Percentiles rank a stretch among this genome's conserved stretches.
These are phyloP conservation scores for Ecliptopera silaceata DNA, from an alignment of 2,888 invertebrate species.

Conservation along the genomic window DNA sequence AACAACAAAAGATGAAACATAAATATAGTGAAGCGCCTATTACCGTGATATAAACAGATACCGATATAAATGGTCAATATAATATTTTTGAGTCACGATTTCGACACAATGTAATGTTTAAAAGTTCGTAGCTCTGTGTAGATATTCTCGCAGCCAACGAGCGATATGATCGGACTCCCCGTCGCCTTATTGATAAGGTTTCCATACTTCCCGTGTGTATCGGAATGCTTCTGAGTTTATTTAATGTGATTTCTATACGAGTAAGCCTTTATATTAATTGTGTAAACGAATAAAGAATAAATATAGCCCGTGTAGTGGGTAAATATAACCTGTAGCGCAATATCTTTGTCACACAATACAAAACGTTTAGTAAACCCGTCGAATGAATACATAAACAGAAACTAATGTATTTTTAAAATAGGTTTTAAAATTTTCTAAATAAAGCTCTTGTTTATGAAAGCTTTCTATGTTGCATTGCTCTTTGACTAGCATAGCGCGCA, in stretches of 20 bases:
- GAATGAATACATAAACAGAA: not conserved
- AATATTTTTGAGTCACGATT: slow-evolving; percentile 61
- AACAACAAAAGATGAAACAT: slow-evolving; percentile 33
- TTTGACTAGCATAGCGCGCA: slow-evolving; percentile 5
- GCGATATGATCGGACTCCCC: slow-evolving; percentile 79
- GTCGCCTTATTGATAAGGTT: slow-evolving; percentile 80
- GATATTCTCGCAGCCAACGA: slow-evolving; percentile 62
- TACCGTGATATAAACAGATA: slow-evolving; percentile 46
- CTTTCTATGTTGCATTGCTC: not conserved
- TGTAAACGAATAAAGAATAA: slow-evolving; percentile 27
- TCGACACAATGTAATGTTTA: slow-evolving; percentile 63
- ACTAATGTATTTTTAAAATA: too few species aligned
- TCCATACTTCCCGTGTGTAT: slow-evolving; percentile 78
- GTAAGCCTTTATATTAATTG: slow-evolving; percentile 46
- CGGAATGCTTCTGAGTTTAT: slow-evolving; percentile 77
- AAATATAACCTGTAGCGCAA: not conserved
- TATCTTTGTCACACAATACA: slow-evolving; percentile 17
- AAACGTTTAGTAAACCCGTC: not conserved
- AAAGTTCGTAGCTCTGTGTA: slow-evolving; percentile 64
- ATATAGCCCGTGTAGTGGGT: slow-evolving; percentile 2
- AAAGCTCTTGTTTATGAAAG: not conserved
- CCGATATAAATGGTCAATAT: slow-evolving; percentile 47
- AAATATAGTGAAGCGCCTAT: slow-evolving; percentile 43
- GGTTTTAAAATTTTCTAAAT: not conserved
- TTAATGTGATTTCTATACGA: slow-evolving; percentile 67